Evolutionary conservation across 1,140 invertebrate species (phyloP).

Genomic region (Pseudomyrmex cubaensis): DNA sequence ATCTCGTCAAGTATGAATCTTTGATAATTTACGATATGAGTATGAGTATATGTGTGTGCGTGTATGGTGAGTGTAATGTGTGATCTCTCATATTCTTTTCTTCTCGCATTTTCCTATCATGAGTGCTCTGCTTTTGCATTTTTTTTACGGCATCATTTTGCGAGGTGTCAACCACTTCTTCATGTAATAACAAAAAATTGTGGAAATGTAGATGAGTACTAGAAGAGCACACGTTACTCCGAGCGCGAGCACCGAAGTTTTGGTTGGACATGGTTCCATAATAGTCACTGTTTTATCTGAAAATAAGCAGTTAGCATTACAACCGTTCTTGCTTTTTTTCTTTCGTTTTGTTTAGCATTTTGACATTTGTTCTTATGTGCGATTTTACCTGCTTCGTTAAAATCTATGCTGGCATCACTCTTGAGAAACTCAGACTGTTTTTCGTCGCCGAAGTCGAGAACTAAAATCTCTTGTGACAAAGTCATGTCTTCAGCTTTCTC

Average conservation of each 20-base stretch:
- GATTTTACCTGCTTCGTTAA: constrained; percentile 84
- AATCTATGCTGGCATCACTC: constrained; percentile 92
- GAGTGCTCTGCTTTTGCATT: constrained; percentile 9
- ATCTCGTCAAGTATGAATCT: constrained; percentile 36
- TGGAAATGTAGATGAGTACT: constrained; percentile 95
- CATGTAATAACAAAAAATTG: constrained; percentile 96
- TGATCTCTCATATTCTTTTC: constrained; percentile 46
- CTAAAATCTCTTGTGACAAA: constrained; percentile 96
- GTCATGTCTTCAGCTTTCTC: constrained; percentile 95
- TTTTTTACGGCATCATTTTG: constrained; percentile 91
- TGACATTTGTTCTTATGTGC: not conserved
- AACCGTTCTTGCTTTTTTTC: too few species aligned
- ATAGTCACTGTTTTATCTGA: constrained; percentile 94
- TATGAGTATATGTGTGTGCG: constrained; percentile 62
- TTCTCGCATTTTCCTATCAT: constrained; percentile 55
- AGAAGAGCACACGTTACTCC: constrained; percentile 95
- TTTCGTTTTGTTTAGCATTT: too few species aligned
- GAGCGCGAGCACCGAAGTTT: constrained; percentile 94
- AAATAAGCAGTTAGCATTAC: constrained; percentile 75
- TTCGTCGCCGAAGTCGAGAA: constrained; percentile 95
- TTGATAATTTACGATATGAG: constrained; percentile 51
- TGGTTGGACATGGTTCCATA: constrained; percentile 95
- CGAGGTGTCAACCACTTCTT: constrained; percentile 94
- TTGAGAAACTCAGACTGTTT: constrained; percentile 93
- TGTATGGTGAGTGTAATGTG: not conserved